Conservation (phyloP, 2,888 invertebrate genomes). For the Melanostoma mellinum region DNA sequence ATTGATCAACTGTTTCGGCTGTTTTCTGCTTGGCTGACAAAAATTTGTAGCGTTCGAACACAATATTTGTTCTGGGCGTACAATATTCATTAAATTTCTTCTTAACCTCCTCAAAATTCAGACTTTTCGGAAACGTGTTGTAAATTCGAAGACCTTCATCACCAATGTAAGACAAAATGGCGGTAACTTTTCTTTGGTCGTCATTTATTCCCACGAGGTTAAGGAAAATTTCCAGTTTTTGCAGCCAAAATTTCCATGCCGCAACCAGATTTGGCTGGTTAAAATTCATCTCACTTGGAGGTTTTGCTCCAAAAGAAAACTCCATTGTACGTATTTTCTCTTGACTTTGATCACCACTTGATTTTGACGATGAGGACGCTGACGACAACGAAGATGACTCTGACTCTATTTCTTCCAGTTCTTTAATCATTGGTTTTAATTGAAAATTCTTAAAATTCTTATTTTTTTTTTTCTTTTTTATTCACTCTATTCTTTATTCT, state of each 20-base stretch:
- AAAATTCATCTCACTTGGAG: slow-evolving; percentile 2
- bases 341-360: no score
- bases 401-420: no score
- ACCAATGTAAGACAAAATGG: slow-evolving; percentile 11
- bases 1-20: slow-evolving; percentile 23
- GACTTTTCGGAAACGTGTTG: slow-evolving; percentile 19
- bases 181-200: background rate
- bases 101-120: background rate
- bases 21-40: slow-evolving; percentile 11
- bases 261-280: slow-evolving; percentile 13
- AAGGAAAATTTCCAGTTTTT: slow-evolving; percentile 11
- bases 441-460: no score
- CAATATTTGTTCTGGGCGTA: slow-evolving; percentile 18
- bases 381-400: no score
- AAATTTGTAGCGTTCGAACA: slow-evolving; percentile 18
- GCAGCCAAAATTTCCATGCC: slow-evolving; percentile 10
- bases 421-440: no score
- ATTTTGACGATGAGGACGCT: no score
- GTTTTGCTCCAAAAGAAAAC: no score
- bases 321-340: no score
- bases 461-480: no score
- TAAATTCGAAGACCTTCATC: slow-evolving; percentile 18
- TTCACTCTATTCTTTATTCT: no score
- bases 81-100: slow-evolving; percentile 5
- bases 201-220: slow-evolving; percentile 1